Evolutionary conservation across 2,113 vertebrate genomes (phyloP).

Genomic region (Leptodactylus fuscus): DNA sequence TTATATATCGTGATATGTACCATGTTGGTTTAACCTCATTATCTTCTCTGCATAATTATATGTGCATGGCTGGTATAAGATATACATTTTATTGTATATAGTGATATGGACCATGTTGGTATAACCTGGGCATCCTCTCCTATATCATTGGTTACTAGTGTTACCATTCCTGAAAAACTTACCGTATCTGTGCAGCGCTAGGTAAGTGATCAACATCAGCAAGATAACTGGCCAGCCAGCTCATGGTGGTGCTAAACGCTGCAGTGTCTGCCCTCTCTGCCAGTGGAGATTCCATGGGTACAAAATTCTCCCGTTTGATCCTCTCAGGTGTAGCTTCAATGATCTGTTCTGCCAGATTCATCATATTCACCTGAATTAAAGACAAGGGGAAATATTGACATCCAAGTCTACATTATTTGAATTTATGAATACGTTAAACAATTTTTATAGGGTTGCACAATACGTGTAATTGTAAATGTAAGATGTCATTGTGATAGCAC

Average conservation of each 20-base stretch:
- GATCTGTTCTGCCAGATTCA: constrained; percentile 97
- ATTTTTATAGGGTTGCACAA: neutral
- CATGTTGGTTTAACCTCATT: too few species aligned
- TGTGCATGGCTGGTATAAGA: too few species aligned
- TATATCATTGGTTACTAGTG: neutral
- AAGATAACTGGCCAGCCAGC: constrained; percentile 98
- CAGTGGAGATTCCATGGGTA: constrained; percentile 79
- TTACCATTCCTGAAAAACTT: constrained; percentile 50
- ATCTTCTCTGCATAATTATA: too few species aligned
- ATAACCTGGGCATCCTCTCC: neutral
- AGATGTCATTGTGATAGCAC: neutral
- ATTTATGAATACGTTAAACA: neutral
- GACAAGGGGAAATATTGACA: neutral
- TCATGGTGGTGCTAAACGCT: constrained; percentile 92
- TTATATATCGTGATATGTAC: too few species aligned
- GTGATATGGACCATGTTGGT: neutral
- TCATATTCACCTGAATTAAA: constrained; percentile 89
- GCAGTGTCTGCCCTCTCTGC: constrained; percentile 77
- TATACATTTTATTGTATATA: too few species aligned
- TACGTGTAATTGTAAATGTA: too few species aligned
- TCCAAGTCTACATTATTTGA: neutral
- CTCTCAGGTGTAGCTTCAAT: constrained; percentile 96
- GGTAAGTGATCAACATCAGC: constrained; percentile 94
- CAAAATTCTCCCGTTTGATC: constrained; percentile 95
- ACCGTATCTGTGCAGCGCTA: constrained; percentile 91